Evolutionary conservation across 2,113 vertebrate species (phyloP).

Genomic region (Myxocyprinus asiaticus): DNA sequence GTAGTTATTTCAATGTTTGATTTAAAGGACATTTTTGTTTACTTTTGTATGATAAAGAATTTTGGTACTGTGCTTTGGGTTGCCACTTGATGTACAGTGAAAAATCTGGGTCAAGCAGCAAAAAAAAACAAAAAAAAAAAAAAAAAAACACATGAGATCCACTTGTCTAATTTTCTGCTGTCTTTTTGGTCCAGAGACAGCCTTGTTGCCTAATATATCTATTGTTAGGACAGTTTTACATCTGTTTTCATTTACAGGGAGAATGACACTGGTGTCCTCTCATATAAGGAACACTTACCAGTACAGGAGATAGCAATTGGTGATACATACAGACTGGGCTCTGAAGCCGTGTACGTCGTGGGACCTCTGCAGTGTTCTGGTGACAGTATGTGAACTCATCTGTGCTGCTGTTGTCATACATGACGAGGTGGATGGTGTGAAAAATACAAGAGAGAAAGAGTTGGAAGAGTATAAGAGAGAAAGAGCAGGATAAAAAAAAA

Average conservation of each 20-base stretch:
- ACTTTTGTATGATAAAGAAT: too few relatives aligned
- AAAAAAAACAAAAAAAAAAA: too few relatives aligned
- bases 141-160: too few relatives aligned
- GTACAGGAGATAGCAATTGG: conserved; percentile 86
- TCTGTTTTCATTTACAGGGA: conserved; percentile 71
- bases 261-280: conserved; percentile 82
- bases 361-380: conserved; percentile 87
- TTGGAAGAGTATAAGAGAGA: neutral
- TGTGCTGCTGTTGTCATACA: conserved; percentile 4
- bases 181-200: too few relatives aligned
- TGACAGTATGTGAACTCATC: conserved; percentile 81
- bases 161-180: too few relatives aligned
- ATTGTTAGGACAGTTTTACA: neutral
- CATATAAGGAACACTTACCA: conserved; percentile 87
- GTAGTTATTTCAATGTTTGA: too few relatives aligned
- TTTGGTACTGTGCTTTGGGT: too few relatives aligned
- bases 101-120: too few relatives aligned
- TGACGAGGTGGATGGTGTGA: neutral
- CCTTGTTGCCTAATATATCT: neutral
- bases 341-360: conserved; percentile 82
- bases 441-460: neutral
- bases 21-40: too few relatives aligned
- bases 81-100: too few relatives aligned
- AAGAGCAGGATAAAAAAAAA: neutral
- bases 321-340: conserved; percentile 83